phyloP scores from a whole-genome alignment of 2,797 vertebrate genomes.

The Pempheris klunzingeri region DNA sequence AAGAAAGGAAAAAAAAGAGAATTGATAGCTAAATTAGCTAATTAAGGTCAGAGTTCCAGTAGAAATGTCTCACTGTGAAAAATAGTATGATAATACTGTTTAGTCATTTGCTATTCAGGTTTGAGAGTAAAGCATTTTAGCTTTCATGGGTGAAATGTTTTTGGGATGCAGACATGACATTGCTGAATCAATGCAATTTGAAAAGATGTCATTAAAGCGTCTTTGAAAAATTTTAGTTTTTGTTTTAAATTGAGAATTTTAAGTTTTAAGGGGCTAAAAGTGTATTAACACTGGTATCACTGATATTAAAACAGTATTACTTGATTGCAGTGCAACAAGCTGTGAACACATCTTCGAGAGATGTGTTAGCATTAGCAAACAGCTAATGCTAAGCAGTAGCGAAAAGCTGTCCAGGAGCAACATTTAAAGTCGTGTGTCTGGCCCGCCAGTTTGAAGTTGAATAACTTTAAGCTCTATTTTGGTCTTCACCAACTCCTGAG shows the following conservation, averaged over 20 bases:
- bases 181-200: background rate
- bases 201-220: background rate
- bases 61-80: background rate
- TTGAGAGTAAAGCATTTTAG: background rate
- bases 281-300: background rate
- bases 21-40: background rate
- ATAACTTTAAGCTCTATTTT: too few species aligned
- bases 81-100: background rate
- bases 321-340: background rate
- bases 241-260: background rate
- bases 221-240: background rate
- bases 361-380: too few species aligned
- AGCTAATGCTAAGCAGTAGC: too few species aligned
- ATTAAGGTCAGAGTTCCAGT: background rate
- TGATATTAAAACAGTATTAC: background rate
- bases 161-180: background rate
- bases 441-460: too few species aligned
- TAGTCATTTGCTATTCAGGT: conserved; percentile 1
- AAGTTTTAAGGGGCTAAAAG: background rate
- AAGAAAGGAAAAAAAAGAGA: background rate
- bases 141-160: background rate
- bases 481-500: too few species aligned
- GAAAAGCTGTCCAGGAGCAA: background rate
- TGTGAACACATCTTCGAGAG: background rate
- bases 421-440: background rate